phyloP scores from a whole-genome alignment of 2,888 invertebrate genomes.

The Camponotus fellah region DNA sequence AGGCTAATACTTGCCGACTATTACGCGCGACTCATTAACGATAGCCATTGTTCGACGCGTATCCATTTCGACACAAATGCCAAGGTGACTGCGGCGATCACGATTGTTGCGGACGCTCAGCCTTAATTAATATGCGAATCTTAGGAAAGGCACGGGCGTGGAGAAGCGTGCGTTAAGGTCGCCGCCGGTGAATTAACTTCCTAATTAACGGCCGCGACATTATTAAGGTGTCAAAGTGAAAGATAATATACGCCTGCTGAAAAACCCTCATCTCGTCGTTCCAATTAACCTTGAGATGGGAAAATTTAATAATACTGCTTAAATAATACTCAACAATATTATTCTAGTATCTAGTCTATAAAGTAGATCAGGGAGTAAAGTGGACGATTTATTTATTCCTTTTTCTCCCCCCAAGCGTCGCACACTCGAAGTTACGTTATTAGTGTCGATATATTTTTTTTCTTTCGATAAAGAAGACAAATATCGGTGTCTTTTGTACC shows the following conservation, averaged over 20 bases:
- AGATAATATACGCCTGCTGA: constrained; percentile 34
- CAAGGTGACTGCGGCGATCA: constrained; percentile 79
- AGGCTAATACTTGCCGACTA: constrained; percentile 63
- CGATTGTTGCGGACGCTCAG: constrained; percentile 67
- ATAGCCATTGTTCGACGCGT: constrained; percentile 80
- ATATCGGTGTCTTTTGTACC: background rate
- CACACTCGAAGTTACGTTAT: background rate
- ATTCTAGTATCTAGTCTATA: background rate
- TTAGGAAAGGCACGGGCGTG: constrained; percentile 32
- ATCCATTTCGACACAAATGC: constrained; percentile 82
- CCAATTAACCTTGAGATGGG: background rate
- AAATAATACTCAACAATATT: background rate
- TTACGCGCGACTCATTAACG: constrained; percentile 79
- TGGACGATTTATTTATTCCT: background rate
- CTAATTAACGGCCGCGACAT: constrained; percentile 65
- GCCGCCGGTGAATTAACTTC: constrained; percentile 58
- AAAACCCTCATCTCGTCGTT: constrained; percentile 19
- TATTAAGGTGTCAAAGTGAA: constrained; percentile 31
- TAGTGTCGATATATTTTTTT: background rate
- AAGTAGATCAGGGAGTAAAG: background rate
- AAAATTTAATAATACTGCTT: background rate
- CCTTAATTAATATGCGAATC: constrained; percentile 78
- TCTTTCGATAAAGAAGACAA: background rate
- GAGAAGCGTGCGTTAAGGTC: constrained; percentile 43
- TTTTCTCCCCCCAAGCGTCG: background rate